Evolutionary conservation across 2,113 vertebrate genomes (phyloP).

Genomic region (Pogona vitticeps): DNA sequence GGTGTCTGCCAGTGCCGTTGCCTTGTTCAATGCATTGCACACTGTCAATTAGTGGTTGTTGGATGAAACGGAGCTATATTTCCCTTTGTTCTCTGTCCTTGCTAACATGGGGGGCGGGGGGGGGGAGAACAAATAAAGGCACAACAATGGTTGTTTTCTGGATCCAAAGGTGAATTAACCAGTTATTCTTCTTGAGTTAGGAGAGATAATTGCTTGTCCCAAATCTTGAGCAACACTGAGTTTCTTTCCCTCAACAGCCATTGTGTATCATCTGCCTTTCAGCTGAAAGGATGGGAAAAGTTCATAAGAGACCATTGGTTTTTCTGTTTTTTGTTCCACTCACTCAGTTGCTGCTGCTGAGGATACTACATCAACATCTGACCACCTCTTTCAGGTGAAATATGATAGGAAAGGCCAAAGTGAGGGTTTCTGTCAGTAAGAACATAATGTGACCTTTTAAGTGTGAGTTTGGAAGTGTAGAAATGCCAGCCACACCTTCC

Average conservation of each 20-base stretch:
- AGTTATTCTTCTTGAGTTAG: background rate
- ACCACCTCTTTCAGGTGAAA: background rate
- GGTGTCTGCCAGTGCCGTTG: too few species aligned
- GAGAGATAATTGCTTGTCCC: background rate
- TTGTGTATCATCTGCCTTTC: background rate
- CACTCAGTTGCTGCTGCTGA: background rate
- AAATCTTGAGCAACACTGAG: background rate
- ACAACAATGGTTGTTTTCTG: too few species aligned
- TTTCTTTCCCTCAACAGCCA: too few species aligned
- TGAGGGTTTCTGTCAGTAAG: too few species aligned
- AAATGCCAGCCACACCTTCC: background rate
- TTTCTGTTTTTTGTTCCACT: background rate
- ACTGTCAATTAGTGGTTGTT: too few species aligned
- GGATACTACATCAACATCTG: background rate
- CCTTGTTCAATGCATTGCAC: too few species aligned
- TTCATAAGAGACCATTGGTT: background rate
- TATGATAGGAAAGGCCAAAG: too few species aligned
- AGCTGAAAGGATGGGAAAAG: background rate
- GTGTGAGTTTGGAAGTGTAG: background rate
- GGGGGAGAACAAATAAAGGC: too few species aligned
- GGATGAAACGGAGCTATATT: too few species aligned
- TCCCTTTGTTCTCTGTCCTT: too few species aligned
- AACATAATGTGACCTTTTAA: background rate
- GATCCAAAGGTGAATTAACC: background rate
- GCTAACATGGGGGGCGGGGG: too few species aligned